These are phyloP conservation scores for Coelopa pilipes DNA, from an alignment of 2,888 invertebrate species.

Conservation along the genomic window DNA sequence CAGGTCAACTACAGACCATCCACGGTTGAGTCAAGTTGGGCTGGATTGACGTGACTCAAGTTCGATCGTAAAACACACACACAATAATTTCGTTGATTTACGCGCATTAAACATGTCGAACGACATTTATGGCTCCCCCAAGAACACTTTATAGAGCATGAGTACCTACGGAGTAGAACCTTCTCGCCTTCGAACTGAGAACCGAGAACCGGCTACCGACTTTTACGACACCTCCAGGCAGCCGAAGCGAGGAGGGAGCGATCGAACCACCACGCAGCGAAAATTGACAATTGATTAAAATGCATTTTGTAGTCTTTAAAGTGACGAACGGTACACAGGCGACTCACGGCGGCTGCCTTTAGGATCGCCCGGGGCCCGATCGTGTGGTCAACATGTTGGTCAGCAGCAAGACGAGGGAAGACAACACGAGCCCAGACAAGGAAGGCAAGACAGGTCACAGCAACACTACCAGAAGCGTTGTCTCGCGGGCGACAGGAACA, in stretches of 20 bases:
- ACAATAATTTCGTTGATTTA: constrained; percentile 40
- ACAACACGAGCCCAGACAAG: neutral
- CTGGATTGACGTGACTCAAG: constrained; percentile 3
- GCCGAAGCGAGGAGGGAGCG: neutral
- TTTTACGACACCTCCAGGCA: constrained; percentile 5
- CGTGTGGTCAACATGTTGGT: constrained; percentile 8
- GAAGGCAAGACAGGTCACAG: neutral
- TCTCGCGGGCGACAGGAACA: constrained; percentile 26
- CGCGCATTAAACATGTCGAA: constrained; percentile 34
- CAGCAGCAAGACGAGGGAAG: neutral
- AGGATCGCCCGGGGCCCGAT: neutral
- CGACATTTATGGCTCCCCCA: constrained; percentile 12
- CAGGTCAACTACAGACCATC: neutral
- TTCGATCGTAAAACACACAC: constrained; percentile 22
- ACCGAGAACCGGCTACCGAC: neutral
- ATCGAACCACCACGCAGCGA: neutral
- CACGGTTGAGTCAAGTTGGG: neutral
- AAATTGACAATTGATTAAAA: constrained; percentile 37
- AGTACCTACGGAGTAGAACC: neutral
- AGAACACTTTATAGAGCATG: constrained; percentile 1
- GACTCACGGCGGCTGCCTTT: constrained; percentile 3
- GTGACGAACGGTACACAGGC: neutral
- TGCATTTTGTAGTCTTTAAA: constrained; percentile 29
- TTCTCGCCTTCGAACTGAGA: neutral
- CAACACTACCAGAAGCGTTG: neutral